Percentiles rank a stretch among this genome's conserved stretches.
Conservation (phyloP, 1,140 invertebrate genomes). For the Ridgeia piscesae region DNA sequence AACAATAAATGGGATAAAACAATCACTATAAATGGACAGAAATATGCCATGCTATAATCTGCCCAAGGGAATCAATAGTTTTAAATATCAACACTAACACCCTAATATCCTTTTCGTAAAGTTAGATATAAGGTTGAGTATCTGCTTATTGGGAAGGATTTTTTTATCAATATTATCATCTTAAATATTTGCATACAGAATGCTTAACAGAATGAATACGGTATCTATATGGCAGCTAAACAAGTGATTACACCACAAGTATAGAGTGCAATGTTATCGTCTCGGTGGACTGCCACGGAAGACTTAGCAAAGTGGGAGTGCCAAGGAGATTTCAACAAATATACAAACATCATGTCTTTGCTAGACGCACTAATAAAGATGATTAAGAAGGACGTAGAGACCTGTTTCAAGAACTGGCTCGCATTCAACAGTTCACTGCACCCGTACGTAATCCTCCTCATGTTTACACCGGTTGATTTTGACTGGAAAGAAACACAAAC, state of each 20-base stretch:
- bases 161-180: too few relatives aligned
- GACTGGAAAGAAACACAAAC: constrained; percentile 53
- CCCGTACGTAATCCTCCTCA: constrained; percentile 89
- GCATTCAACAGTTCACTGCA: constrained; percentile 91
- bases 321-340: neutral
- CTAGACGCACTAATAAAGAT: neutral
- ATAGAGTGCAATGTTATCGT: neutral
- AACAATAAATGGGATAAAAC: too few relatives aligned
- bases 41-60: too few relatives aligned
- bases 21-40: too few relatives aligned
- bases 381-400: constrained; percentile 49
- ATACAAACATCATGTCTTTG: neutral
- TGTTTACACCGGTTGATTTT: constrained; percentile 63
- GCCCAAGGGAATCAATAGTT: too few relatives aligned
- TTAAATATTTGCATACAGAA: too few relatives aligned
- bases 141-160: too few relatives aligned
- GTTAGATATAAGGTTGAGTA: too few relatives aligned
- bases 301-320: neutral
- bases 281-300: neutral
- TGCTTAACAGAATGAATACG: too few relatives aligned
- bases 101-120: too few relatives aligned
- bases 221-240: neutral
- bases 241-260: too few relatives aligned
- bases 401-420: constrained; percentile 88
- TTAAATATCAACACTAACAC: too few relatives aligned